Conservation (phyloP, 35 echinoderm and acorn worm species). For the Antedon bifida region DNA sequence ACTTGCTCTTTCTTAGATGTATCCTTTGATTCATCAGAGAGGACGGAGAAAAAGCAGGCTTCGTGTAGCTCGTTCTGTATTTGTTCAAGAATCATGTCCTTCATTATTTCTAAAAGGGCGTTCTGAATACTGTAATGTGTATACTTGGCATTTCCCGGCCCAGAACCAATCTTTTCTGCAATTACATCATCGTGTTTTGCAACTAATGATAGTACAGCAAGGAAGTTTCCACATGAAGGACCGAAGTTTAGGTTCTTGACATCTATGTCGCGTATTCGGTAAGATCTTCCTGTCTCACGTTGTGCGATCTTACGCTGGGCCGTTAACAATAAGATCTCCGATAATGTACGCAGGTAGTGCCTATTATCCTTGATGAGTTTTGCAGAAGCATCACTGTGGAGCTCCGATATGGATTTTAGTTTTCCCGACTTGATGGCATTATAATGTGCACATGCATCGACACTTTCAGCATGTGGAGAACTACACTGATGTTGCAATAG, state of each 20-base stretch:
- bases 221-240: background rate
- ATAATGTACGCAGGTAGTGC: background rate
- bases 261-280: background rate
- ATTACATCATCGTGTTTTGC: no score
- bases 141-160: no score
- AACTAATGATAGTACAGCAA: background rate
- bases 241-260: background rate
- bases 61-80: background rate
- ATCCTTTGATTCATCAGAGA: constrained; percentile 3
- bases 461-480: no score
- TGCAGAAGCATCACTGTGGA: background rate
- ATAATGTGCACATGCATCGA: no score
- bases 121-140: background rate
- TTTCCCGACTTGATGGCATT: background rate
- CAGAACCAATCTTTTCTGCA: no score
- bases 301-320: background rate
- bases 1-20: background rate
- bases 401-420: background rate
- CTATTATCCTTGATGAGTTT: background rate
- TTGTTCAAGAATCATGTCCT: background rate
- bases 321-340: background rate
- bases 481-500: no score
- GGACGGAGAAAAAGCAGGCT: background rate
- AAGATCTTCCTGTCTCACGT: background rate
- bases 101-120: background rate